Evolutionary conservation across 2,797 vertebrate genomes (phyloP).

Genomic region (Centropyge bicolor): DNA sequence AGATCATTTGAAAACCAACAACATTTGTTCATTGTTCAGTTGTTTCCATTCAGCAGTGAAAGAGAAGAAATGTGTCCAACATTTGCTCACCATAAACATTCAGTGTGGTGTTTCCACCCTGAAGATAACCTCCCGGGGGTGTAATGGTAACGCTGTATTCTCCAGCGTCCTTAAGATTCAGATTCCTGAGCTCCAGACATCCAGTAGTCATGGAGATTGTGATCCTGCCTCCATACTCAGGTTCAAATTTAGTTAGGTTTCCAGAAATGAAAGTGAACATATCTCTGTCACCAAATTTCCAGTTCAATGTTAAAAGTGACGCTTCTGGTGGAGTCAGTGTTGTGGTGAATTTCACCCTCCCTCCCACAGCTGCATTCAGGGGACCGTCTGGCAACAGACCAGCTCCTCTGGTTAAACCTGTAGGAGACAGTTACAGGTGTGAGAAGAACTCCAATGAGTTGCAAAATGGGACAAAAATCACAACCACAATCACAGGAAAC

Average conservation of each 20-base stretch:
- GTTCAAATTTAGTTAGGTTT: rapidly evolving
- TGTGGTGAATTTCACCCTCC: constrained; percentile 13
- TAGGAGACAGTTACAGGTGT: not conserved
- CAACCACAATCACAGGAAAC: too few species aligned
- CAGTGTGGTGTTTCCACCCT: too few species aligned
- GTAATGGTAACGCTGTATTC: rapidly evolving
- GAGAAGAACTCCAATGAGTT: not conserved
- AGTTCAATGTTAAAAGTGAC: rapidly evolving
- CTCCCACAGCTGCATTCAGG: constrained; percentile 39
- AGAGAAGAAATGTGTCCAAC: too few species aligned
- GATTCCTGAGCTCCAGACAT: constrained; percentile 31
- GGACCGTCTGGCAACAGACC: constrained; percentile 44
- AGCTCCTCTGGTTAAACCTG: constrained; percentile 54
- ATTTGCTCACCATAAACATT: too few species aligned
- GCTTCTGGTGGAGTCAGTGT: not conserved
- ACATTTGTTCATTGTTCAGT: too few species aligned
- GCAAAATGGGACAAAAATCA: too few species aligned
- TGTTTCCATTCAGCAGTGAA: too few species aligned
- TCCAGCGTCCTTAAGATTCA: constrained; percentile 56
- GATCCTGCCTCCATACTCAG: constrained; percentile 7
- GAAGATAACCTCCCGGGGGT: too few species aligned
- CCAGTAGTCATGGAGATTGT: not conserved
- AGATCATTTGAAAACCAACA: too few species aligned
- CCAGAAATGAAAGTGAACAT: not conserved
- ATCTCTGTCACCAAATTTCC: not conserved